Evolutionary conservation across 1,140 invertebrate species (phyloP).

Genomic region (Steinernema feltiae): DNA sequence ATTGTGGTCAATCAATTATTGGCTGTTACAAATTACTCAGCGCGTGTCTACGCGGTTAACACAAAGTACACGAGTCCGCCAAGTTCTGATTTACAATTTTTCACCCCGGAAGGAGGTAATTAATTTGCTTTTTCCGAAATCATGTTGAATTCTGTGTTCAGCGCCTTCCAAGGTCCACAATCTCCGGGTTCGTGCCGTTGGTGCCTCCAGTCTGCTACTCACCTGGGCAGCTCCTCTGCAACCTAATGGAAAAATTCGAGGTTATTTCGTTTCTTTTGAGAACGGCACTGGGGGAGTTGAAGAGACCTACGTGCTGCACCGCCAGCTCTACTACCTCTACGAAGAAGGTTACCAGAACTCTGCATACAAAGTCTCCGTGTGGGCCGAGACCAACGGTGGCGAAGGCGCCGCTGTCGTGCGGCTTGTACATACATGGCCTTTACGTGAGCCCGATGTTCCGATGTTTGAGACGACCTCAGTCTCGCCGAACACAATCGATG

Average conservation of each 20-base stretch:
- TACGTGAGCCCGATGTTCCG: conserved; percentile 51
- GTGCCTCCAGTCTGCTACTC: conserved; percentile 45
- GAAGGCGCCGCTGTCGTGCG: conserved; percentile 45
- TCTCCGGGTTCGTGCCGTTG: conserved; percentile 50
- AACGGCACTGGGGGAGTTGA: conserved; percentile 46
- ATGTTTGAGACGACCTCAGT: conserved; percentile 37
- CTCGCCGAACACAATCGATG: conserved; percentile 31
- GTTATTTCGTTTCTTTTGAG: conserved; percentile 54
- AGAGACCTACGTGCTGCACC: conserved; percentile 54
- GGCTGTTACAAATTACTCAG: conserved; percentile 47
- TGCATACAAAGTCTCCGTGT: conserved; percentile 49
- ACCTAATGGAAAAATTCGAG: conserved; percentile 52
- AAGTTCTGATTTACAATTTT: conserved; percentile 41
- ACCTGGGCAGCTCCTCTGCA: conserved; percentile 51
- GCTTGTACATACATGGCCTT: conserved; percentile 48
- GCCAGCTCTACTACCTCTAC: conserved; percentile 50
- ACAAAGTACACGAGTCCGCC: conserved; percentile 39
- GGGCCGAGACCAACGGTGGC: conserved; percentile 57
- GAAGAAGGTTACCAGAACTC: conserved; percentile 48
- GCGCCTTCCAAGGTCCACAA: conserved; percentile 52
- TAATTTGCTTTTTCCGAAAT: background rate
- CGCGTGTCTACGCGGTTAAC: conserved; percentile 45
- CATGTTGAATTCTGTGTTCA: conserved; percentile 24
- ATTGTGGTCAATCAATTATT: conserved; percentile 26
- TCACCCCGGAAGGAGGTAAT: conserved; percentile 55